Conservation (phyloP, 2,888 invertebrate genomes). For the Dicyrtomina minuta region DNA sequence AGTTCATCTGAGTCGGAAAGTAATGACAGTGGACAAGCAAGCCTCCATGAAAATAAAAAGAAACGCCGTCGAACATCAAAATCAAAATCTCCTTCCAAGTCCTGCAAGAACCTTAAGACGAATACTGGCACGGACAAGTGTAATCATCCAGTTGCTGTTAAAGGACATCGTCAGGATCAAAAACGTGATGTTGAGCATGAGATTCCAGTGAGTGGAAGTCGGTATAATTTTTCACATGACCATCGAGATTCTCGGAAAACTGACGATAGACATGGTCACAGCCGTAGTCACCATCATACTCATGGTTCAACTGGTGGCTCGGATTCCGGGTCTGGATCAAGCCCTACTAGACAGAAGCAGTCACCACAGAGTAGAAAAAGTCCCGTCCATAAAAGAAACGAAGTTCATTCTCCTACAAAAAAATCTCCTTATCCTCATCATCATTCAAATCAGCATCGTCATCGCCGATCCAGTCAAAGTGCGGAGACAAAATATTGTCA, state of each 20-base stretch:
- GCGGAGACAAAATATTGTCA: no score
- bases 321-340: no score
- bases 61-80: conserved; percentile 52
- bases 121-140: no score
- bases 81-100: conserved; percentile 3
- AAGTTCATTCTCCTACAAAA: neutral
- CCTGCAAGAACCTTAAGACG: neutral
- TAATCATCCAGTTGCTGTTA: no score
- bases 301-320: no score
- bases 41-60: conserved; percentile 77
- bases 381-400: no score
- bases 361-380: no score
- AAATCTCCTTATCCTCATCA: neutral
- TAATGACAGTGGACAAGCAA: conserved; percentile 83
- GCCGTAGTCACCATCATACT: neutral
- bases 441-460: neutral
- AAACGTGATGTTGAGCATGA: neutral
- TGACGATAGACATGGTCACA: neutral
- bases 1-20: conserved; percentile 63
- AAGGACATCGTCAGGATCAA: neutral
- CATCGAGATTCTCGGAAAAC: neutral
- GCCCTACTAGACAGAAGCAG: no score
- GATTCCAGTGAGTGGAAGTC: neutral
- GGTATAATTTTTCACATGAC: neutral
- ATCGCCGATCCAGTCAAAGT: neutral